Base-by-base conservation (phyloP, 2,797 vertebrate genomes). In the Acestrorhynchus altus region DNA sequence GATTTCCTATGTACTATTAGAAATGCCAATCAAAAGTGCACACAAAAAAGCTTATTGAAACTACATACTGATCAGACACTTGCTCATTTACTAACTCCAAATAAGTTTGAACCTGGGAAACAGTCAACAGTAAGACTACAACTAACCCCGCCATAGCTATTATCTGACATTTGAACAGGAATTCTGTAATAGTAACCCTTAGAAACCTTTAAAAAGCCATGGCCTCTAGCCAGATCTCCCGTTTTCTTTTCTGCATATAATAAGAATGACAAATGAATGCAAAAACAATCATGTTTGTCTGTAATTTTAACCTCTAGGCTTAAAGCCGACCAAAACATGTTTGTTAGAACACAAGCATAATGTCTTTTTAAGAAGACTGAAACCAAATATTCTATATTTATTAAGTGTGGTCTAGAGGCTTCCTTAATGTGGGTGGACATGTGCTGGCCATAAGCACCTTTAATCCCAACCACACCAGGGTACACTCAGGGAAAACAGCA, bases 401-500 rank as follows among this genome's bases (percentile, higher is more conserved):
- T 46, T 2, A 64, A 44, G 2, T 10, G 6, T 54, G 40, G 42
- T 44, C 24, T 63, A 40, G 31, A 2, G 2, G 31, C 65, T 63
- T 28, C 67, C 12, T 49, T 47, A 8, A 46, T 75, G 44, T 54
- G 60, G 52, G 28, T 51, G 60, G 52, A 72, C 79, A 76, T 74
- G 69, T 74, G 75, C 51, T 52, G 56, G 44, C 69, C 77, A 61
- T 79, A 73, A 76, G 44, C 63, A 77, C 74, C 22, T 59, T 15
- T 72, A 76, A 81, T 81, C 59, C 66, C 54, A 74, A 60, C 72
- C 64, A 67, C 57, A 71, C 52, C 56, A 52, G 49, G 7, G 63
- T 54, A 61, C 31, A 44, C 57, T 64, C 57, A 65, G 39, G 56
- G 66, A 26, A 80, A 80, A 46, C 59, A 64, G 28, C 28, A 74